Evolutionary conservation across 2,888 invertebrate genomes (phyloP).

Genomic region (Pachycephus smyrnensis): DNA sequence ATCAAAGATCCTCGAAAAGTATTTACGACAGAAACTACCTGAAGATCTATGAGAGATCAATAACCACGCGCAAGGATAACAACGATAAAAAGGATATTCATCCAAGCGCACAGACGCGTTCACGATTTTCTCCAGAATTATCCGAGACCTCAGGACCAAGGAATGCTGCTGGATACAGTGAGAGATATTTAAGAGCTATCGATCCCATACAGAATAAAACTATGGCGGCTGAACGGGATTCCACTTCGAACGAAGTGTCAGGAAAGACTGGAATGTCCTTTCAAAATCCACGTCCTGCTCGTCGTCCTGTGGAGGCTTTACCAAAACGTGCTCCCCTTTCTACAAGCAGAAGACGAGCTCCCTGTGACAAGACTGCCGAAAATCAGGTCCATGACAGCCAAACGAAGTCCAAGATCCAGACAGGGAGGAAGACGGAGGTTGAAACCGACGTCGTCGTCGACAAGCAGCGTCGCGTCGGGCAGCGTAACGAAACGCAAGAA

Average conservation of each 20-base stretch:
- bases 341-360: background rate
- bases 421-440: background rate
- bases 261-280: background rate
- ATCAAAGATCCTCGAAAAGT: background rate
- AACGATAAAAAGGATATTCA: background rate
- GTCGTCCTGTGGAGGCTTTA: background rate
- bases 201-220: background rate
- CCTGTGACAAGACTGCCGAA: background rate
- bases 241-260: background rate
- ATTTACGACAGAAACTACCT: background rate
- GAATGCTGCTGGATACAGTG: background rate
- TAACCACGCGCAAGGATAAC: background rate
- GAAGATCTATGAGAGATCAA: background rate
- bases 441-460: background rate
- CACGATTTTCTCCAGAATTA: background rate
- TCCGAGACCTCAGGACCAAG: background rate
- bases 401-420: background rate
- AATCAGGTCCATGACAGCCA: background rate
- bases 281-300: background rate
- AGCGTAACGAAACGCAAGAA: background rate
- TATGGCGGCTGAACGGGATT: background rate
- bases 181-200: background rate
- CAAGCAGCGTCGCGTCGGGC: background rate
- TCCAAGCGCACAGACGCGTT: background rate
- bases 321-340: background rate